Evolutionary conservation across 2,888 invertebrate species (phyloP).

Genomic region (Meteorus colon): DNA sequence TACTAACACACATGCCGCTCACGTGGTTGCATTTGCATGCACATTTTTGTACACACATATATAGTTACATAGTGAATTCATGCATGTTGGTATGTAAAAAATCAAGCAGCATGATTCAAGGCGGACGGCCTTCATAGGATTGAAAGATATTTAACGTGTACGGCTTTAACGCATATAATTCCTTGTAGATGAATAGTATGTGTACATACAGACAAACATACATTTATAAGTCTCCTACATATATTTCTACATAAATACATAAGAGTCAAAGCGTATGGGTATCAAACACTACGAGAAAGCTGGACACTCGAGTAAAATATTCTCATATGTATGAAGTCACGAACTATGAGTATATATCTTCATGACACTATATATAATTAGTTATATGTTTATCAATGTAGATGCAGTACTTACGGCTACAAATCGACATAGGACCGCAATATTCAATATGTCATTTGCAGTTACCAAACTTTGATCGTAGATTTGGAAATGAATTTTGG

Average conservation of each 20-base stretch:
- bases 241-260: neutral
- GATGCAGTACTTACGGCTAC: neutral
- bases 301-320: no score
- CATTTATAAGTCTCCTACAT: neutral
- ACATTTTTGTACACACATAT: neutral
- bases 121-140: conserved; percentile 61
- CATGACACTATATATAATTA: conserved; percentile 16
- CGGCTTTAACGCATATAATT: conserved; percentile 41
- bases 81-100: neutral
- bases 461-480: no score
- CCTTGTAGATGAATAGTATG: conserved; percentile 25
- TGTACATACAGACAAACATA: neutral
- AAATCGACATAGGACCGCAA: no score
- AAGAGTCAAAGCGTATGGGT: no score
- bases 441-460: no score
- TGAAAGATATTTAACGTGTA: conserved; percentile 58
- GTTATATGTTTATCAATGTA: conserved; percentile 18
- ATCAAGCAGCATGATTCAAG: conserved; percentile 49
- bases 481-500: no score
- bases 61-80: neutral
- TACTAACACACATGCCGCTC: conserved; percentile 9
- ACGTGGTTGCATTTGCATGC: conserved; percentile 3
- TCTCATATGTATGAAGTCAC: neutral
- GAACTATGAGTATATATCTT: conserved; percentile 12
- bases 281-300: no score